phyloP scores from a whole-genome alignment of 2,797 vertebrate species.

The Myotis planiceps region DNA sequence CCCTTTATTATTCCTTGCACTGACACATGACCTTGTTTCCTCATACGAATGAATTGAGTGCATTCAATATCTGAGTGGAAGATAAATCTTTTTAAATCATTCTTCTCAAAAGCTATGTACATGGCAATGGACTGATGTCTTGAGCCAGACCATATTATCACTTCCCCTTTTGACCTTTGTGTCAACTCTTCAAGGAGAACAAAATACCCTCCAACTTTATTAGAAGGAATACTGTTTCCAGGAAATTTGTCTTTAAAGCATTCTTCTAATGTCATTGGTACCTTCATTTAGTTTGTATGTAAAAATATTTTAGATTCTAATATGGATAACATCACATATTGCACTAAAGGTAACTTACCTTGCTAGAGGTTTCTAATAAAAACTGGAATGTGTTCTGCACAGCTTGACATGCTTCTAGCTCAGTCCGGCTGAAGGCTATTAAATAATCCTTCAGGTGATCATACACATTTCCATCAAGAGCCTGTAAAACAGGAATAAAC shows the following conservation, averaged over 20 bases:
- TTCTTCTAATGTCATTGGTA: neutral
- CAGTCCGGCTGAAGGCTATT: slow-evolving; percentile 95
- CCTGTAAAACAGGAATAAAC: slow-evolving; percentile 83
- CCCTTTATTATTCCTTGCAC: neutral
- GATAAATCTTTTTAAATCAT: slow-evolving; percentile 19
- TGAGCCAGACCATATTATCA: neutral
- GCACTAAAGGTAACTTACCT: slow-evolving; percentile 87
- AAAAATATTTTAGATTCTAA: slow-evolving; percentile 27
- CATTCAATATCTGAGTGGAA: slow-evolving; percentile 11
- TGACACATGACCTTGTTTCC: neutral
- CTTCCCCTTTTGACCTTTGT: neutral
- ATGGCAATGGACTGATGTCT: neutral
- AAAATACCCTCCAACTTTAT: neutral
- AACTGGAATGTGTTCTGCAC: slow-evolving; percentile 98
- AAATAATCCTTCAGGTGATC: slow-evolving; percentile 98
- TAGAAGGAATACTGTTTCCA: slow-evolving; percentile 4
- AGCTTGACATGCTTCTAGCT: slow-evolving; percentile 95
- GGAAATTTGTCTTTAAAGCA: slow-evolving; percentile 25
- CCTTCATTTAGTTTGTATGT: slow-evolving; percentile 6
- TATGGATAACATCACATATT: neutral
- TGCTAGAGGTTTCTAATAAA: slow-evolving; percentile 96
- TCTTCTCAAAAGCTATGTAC: neutral
- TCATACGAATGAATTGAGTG: neutral
- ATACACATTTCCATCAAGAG: slow-evolving; percentile 95
- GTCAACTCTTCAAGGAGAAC: neutral